These are phyloP conservation scores for Machimus rusticus DNA, from an alignment of 2,888 invertebrate genomes.

Conservation along the genomic window DNA sequence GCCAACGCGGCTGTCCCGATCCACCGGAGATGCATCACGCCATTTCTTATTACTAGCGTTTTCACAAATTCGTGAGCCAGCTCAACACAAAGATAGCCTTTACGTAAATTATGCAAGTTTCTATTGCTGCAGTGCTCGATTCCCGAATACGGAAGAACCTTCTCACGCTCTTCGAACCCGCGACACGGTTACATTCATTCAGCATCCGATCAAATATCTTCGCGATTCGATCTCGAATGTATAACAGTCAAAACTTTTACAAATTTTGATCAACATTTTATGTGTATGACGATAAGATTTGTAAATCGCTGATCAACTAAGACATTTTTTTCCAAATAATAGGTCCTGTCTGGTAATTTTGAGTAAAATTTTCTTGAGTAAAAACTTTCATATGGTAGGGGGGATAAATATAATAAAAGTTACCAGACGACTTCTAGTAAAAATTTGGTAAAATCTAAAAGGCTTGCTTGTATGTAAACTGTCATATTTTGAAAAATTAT, in stretches of 20 bases:
- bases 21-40: neutral
- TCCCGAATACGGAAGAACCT: neutral
- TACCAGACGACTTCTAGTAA: too few relatives aligned
- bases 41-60: conserved; percentile 15
- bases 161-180: conserved; percentile 1
- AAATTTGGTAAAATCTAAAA: too few relatives aligned
- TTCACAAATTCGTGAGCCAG: conserved; percentile 26
- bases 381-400: too few relatives aligned
- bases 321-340: too few relatives aligned
- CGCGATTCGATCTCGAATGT: neutral
- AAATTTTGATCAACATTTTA: neutral
- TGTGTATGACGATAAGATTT: neutral
- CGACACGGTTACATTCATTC: neutral
- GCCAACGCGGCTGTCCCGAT: neutral
- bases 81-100: neutral
- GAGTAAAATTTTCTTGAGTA: too few relatives aligned
- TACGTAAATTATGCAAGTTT: neutral
- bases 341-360: too few relatives aligned
- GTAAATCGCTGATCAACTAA: too few relatives aligned
- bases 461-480: too few relatives aligned
- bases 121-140: neutral
- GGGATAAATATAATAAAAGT: too few relatives aligned
- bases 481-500: too few relatives aligned
- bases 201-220: neutral
- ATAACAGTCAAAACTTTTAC: neutral